Conservation (phyloP, 2,113 vertebrate genomes). For the Esox niger region DNA sequence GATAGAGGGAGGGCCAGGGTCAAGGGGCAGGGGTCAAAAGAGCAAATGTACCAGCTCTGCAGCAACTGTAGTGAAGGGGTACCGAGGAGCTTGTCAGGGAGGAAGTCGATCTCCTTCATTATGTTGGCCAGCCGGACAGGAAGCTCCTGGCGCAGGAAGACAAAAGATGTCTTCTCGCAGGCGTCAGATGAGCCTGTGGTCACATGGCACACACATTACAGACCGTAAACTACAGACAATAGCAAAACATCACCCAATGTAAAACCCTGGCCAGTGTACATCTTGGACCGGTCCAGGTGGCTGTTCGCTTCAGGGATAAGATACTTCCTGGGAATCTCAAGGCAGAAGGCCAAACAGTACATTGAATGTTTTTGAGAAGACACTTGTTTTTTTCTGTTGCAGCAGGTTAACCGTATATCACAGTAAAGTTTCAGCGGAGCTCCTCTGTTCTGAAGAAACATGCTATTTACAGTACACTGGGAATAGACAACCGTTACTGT, state of each 20-base stretch:
- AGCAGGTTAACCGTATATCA: not conserved
- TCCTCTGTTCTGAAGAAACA: not conserved
- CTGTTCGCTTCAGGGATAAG: not conserved
- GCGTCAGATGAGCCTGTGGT: slow-evolving; percentile 86
- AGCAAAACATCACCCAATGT: not conserved
- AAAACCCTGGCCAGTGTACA: not conserved
- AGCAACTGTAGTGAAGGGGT: slow-evolving; percentile 91
- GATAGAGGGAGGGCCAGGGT: not conserved
- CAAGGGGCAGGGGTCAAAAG: too few species aligned
- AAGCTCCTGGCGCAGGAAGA: slow-evolving; percentile 93
- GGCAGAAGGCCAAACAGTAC: not conserved
- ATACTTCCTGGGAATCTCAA: not conserved
- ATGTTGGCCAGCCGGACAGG: slow-evolving; percentile 96
- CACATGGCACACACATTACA: slow-evolving; percentile 35
- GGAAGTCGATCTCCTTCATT: slow-evolving; percentile 93
- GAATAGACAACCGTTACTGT: too few species aligned
- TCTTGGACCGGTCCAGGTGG: not conserved
- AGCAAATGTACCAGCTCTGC: slow-evolving; percentile 95
- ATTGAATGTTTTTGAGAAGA: not conserved
- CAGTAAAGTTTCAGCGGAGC: not conserved
- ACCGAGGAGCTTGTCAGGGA: slow-evolving; percentile 83
- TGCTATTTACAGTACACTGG: not conserved
- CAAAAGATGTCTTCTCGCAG: slow-evolving; percentile 96
- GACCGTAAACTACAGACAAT: too few species aligned
- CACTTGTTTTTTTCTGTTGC: not conserved